A percentile compares a stretch with the other conserved stretches of the same genome.
Conservation (phyloP, 2,888 invertebrate genomes). For the Mycogona germanica region DNA sequence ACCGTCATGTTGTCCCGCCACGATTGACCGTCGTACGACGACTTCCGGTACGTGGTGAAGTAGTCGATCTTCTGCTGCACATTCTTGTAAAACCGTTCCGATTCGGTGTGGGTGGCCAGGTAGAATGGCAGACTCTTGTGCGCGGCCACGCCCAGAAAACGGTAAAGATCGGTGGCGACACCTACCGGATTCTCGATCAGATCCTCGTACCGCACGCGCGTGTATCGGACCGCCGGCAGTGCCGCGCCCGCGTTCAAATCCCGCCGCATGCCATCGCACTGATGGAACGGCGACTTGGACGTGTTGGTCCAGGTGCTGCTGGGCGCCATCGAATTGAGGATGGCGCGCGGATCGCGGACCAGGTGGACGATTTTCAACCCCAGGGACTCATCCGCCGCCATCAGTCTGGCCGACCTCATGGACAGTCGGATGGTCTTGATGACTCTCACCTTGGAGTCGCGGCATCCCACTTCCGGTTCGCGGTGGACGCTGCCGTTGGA, state of each 20-base stretch:
- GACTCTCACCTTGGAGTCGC: neutral
- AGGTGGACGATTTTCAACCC: constrained; percentile 16
- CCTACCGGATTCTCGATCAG: constrained; percentile 1
- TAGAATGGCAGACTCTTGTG: constrained; percentile 1
- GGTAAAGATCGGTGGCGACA: neutral
- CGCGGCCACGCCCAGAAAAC: constrained; percentile 3
- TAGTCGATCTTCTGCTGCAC: constrained; percentile 2
- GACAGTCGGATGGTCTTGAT: constrained; percentile 9
- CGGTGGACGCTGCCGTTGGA: neutral
- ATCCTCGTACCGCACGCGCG: constrained; percentile 17
- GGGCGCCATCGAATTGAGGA: constrained; percentile 8
- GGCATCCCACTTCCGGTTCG: neutral
- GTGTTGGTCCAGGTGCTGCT: constrained; percentile 7
- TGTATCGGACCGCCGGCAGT: constrained; percentile 11
- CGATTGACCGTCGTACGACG: constrained; percentile 9
- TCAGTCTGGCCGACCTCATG: neutral
- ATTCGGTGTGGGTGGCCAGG: constrained; percentile 14
- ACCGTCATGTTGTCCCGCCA: constrained; percentile 3
- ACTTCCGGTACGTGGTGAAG: constrained; percentile 16
- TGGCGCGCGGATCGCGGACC: constrained; percentile 18
- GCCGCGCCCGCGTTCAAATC: neutral
- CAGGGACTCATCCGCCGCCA: neutral
- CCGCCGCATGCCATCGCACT: neutral
- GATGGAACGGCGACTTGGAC: neutral
- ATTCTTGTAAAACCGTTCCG: constrained; percentile 5